These are phyloP conservation scores for Camponotus floridanus DNA, from an alignment of 1,140 invertebrate genomes.

Conservation along the genomic window DNA sequence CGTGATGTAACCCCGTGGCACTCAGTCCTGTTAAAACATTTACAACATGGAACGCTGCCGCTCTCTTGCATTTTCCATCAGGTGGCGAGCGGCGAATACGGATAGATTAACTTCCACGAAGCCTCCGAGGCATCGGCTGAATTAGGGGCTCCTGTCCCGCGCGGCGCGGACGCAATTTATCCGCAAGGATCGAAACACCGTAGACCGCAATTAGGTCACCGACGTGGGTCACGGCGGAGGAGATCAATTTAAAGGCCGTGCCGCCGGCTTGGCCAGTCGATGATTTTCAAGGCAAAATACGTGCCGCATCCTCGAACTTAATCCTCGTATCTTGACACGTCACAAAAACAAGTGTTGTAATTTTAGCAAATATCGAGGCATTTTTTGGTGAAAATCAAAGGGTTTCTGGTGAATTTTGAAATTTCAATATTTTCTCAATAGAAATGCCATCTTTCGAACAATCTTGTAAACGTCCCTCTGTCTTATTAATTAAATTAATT, in stretches of 20 bases:
- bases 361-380: no score
- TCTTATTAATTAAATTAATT: conserved; percentile 21
- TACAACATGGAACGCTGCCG: conserved; percentile 13
- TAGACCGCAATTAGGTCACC: conserved; percentile 63
- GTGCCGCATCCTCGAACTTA: neutral
- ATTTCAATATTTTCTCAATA: neutral
- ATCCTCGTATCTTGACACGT: neutral
- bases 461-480: neutral
- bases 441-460: neutral
- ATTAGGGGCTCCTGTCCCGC: conserved; percentile 22
- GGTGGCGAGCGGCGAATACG: conserved; percentile 43
- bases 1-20: conserved; percentile 46
- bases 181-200: conserved; percentile 54
- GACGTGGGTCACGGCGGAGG: conserved; percentile 33
- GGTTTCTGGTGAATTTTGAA: neutral
- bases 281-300: conserved; percentile 39
- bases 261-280: neutral
- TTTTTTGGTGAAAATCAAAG: no score
- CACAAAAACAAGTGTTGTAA: neutral
- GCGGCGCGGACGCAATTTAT: conserved; percentile 58
- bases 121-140: conserved; percentile 61
- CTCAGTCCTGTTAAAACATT: conserved; percentile 59
- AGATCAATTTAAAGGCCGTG: conserved; percentile 62
- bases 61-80: conserved; percentile 60
- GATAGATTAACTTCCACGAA: conserved; percentile 57